phyloP scores from a whole-genome alignment of 2,113 vertebrate genomes.

The Bolborhynchus lineola region DNA sequence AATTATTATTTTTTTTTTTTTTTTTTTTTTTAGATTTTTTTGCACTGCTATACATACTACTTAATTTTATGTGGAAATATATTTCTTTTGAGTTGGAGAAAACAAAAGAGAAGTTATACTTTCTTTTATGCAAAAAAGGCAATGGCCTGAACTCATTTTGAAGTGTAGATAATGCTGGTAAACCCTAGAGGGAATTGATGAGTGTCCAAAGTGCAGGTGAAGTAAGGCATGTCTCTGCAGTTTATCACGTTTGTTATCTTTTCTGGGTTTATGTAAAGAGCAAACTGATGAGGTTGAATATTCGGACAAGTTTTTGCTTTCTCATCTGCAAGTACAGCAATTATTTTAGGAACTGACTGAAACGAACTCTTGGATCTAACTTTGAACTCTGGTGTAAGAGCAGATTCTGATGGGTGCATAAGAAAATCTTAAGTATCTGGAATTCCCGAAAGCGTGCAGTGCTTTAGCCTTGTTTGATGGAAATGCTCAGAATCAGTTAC shows the following conservation, averaged over 20 bases:
- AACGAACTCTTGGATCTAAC: background rate
- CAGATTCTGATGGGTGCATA: background rate
- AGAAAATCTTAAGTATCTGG: background rate
- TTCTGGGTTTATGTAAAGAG: background rate
- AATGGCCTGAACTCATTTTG: background rate
- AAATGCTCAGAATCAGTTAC: background rate
- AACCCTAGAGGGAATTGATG: background rate
- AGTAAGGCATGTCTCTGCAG: background rate
- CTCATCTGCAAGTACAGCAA: background rate
- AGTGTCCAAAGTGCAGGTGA: slow-evolving; percentile 30
- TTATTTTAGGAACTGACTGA: background rate
- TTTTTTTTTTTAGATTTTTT: background rate
- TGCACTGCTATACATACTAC: background rate
- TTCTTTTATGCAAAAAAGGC: background rate
- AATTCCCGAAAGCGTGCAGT: background rate
- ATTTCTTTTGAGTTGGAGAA: background rate
- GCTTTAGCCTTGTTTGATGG: background rate
- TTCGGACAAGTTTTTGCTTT: background rate
- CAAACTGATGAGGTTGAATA: background rate
- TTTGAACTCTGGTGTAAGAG: background rate
- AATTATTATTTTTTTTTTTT: background rate
- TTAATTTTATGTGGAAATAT: background rate
- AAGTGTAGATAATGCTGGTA: background rate
- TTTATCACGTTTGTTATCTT: background rate
- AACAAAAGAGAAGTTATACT: background rate